Evolutionary conservation across 2,888 invertebrate species (phyloP).

Genomic region (Leptinotarsa peninsularis): DNA sequence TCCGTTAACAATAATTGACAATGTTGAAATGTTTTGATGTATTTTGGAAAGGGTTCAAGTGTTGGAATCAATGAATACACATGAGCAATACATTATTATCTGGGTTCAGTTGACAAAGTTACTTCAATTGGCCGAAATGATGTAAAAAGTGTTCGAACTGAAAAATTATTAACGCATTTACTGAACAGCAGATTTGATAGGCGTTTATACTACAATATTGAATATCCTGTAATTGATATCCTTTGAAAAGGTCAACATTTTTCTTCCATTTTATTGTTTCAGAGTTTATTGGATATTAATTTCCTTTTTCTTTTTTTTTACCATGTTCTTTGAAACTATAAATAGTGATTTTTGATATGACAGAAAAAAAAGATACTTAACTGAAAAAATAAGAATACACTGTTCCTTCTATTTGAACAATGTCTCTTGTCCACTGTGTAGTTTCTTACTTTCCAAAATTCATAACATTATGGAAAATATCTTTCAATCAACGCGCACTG

Average conservation of each 20-base stretch:
- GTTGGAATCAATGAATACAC: neutral
- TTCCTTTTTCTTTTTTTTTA: too few relatives aligned
- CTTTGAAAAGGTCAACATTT: neutral
- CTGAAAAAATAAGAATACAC: too few relatives aligned
- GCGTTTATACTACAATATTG: neutral
- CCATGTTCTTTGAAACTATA: too few relatives aligned
- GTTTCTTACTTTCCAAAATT: too few relatives aligned
- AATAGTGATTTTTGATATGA: too few relatives aligned
- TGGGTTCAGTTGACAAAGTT: neutral
- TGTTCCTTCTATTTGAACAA: too few relatives aligned
- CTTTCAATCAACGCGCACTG: neutral
- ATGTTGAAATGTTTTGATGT: neutral
- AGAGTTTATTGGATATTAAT: too few relatives aligned
- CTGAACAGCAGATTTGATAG: neutral
- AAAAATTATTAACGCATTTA: neutral
- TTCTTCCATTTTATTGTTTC: too few relatives aligned
- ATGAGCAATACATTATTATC: conserved; percentile 4
- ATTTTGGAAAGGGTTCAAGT: neutral
- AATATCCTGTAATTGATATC: neutral
- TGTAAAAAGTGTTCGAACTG: neutral
- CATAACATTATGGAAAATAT: too few relatives aligned
- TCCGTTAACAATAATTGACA: neutral
- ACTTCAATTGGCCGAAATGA: neutral
- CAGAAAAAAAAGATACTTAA: too few relatives aligned
- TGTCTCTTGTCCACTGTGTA: too few relatives aligned